Percentiles rank a stretch among this genome's conserved stretches.
Evolutionary conservation across 2,888 invertebrate species (phyloP).

Genomic region (Podabrus alpinus): DNA sequence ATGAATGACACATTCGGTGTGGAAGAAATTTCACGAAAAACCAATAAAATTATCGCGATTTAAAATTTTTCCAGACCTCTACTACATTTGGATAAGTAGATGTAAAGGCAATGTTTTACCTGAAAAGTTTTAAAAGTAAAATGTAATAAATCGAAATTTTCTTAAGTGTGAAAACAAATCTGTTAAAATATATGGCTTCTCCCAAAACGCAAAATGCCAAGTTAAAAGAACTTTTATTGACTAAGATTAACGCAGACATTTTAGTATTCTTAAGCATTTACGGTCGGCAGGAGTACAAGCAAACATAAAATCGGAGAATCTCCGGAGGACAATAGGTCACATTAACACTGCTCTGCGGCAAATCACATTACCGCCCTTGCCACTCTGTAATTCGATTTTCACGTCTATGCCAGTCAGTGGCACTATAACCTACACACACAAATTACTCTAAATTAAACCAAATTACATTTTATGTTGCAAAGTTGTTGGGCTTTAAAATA

Average conservation of each 20-base stretch:
- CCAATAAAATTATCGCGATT: not conserved
- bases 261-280: constrained; percentile 17
- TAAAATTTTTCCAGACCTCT: not conserved
- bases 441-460: constrained; percentile 7
- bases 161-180: constrained; percentile 6
- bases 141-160: not conserved
- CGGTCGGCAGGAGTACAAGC: constrained; percentile 13
- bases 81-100: no score
- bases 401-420: constrained; percentile 10
- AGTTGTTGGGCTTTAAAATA: not conserved
- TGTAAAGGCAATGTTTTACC: not conserved
- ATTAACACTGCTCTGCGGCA: constrained; percentile 23
- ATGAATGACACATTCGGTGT: not conserved
- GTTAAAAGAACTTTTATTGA: constrained; percentile 9
- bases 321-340: constrained; percentile 25
- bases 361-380: constrained; percentile 21
- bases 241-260: constrained; percentile 6
- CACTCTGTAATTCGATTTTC: constrained; percentile 22
- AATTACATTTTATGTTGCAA: constrained; percentile 12
- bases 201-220: not conserved
- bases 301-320: constrained; percentile 17
- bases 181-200: constrained; percentile 1
- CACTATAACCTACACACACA: constrained; percentile 8
- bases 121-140: not conserved
- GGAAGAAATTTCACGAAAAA: not conserved